phyloP scores from a whole-genome alignment of 2,888 invertebrate genomes.

The Netelia melanura region DNA sequence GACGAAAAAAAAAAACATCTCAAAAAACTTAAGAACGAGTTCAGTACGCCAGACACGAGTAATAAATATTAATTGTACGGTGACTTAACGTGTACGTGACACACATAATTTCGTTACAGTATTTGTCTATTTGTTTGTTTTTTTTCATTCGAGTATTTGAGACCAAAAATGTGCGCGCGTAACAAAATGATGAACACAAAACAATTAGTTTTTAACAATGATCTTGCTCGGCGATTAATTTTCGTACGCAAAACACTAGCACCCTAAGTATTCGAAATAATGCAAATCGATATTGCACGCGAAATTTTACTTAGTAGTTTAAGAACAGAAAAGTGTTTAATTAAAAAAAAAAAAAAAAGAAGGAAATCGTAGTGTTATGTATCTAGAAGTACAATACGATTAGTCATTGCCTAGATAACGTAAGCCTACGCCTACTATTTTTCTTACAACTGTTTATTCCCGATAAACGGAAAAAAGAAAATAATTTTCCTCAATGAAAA shows the following conservation, averaged over 20 bases:
- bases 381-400: conserved; percentile 42
- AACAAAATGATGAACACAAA: not conserved
- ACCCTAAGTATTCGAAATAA: conserved; percentile 48
- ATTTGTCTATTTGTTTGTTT: conserved; percentile 16
- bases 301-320: conserved; percentile 31
- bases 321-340: not conserved
- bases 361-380: conserved; percentile 14
- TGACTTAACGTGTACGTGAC: conserved; percentile 50
- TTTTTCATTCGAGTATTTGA: conserved; percentile 23
- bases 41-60: conserved; percentile 25
- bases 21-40: conserved; percentile 10
- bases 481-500: not conserved
- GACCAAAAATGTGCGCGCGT: conserved; percentile 7
- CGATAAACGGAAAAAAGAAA: not conserved
- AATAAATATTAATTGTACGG: conserved; percentile 67
- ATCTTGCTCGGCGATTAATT: not conserved
- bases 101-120: not conserved
- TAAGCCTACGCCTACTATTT: conserved; percentile 33
- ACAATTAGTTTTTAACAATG: not conserved
- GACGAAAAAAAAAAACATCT: conserved; percentile 46
- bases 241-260: conserved; percentile 33
- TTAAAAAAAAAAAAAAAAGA: too few species aligned
- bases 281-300: conserved; percentile 48
- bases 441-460: conserved; percentile 3
- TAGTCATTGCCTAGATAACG: conserved; percentile 54